Conservation (phyloP, 2,113 vertebrate species). For the Romanogobio albipinnatus region DNA sequence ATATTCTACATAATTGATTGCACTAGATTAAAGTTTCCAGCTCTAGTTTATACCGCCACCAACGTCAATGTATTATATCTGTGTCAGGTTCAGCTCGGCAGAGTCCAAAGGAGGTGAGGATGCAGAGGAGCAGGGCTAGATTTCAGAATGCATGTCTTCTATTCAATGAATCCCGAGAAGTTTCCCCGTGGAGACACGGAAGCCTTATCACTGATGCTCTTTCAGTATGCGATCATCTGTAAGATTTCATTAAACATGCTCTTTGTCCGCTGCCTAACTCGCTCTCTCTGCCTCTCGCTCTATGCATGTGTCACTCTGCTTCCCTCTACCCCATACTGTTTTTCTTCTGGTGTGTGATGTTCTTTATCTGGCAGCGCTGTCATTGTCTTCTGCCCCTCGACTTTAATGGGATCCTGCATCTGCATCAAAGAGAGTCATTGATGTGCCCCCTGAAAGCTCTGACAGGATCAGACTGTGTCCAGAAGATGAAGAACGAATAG, state of each 20-base stretch:
- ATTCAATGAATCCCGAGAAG: conserved; percentile 28
- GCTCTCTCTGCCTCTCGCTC: conserved; percentile 13
- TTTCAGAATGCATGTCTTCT: conserved; percentile 32
- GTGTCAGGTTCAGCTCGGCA: conserved; percentile 4
- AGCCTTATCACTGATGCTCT: conserved; percentile 44
- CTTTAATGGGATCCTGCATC: conserved; percentile 42
- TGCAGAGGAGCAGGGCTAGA: not conserved
- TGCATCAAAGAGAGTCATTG: conserved; percentile 40
- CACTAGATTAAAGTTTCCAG: not conserved
- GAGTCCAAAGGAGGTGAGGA: not conserved
- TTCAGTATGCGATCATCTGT: conserved; percentile 40
- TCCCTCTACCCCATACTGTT: conserved; percentile 32
- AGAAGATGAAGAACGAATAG: conserved; percentile 6
- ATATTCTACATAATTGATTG: not conserved
- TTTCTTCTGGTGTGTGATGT: conserved; percentile 27
- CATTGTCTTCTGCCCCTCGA: conserved; percentile 31
- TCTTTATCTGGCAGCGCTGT: conserved; percentile 40
- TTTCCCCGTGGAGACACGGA: conserved; percentile 22
- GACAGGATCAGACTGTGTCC: conserved; percentile 30
- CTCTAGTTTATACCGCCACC: not conserved
- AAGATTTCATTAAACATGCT: conserved; percentile 47
- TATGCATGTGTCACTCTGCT: conserved; percentile 23
- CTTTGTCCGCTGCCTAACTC: conserved; percentile 38
- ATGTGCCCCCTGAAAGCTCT: conserved; percentile 25
- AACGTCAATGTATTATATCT: not conserved